A percentile compares a stretch with the other conserved stretches of the same genome.
Conservation (phyloP, 2,888 invertebrate genomes). For the Tyria jacobaeae region DNA sequence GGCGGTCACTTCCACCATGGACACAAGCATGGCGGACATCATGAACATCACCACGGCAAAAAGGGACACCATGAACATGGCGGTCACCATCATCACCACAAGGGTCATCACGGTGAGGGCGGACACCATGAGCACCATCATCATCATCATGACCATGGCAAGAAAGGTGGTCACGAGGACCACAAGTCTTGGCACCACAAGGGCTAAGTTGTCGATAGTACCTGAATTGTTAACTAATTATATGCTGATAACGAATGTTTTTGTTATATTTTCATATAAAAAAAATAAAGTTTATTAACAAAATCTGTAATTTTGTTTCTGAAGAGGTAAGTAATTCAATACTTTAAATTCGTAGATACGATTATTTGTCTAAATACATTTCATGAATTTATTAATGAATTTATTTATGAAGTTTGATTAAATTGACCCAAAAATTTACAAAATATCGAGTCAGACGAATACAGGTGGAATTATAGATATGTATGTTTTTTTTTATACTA, state of each 20-base stretch:
- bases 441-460: too few species aligned
- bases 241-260: constrained; percentile 53
- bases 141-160: constrained; percentile 89
- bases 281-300: constrained; percentile 50
- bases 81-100: constrained; percentile 91
- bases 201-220: constrained; percentile 57
- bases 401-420: too few species aligned
- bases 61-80: constrained; percentile 92
- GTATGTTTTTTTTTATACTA: too few species aligned
- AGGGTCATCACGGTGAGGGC: constrained; percentile 91
- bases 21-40: constrained; percentile 90
- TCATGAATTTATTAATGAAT: too few species aligned
- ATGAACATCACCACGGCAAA: constrained; percentile 91
- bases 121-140: constrained; percentile 92
- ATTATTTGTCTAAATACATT: too few species aligned
- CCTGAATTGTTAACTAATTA: constrained; percentile 56
- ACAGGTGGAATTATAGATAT: too few species aligned
- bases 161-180: constrained; percentile 91
- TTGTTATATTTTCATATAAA: constrained; percentile 63
- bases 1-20: constrained; percentile 92
- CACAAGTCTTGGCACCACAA: constrained; percentile 91
- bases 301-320: constrained; percentile 19
- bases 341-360: too few species aligned
- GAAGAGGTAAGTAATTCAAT: too few species aligned
- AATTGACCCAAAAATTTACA: too few species aligned